A percentile compares a stretch with the other conserved stretches of the same genome.
Conservation (phyloP, 2,888 invertebrate species). For the Deladenus siricidicola region DNA sequence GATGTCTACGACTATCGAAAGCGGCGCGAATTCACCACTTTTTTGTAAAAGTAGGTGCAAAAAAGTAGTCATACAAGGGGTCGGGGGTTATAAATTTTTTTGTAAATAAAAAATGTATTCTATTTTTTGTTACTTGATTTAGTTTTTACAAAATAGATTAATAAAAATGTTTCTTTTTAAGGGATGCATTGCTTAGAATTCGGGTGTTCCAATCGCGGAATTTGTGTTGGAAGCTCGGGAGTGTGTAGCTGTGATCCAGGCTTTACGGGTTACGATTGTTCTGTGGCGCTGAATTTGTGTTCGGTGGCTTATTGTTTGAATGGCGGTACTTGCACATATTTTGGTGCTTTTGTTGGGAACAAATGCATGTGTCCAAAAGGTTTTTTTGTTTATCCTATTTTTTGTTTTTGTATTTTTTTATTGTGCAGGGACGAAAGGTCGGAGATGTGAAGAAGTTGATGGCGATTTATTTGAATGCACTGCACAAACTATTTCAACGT, state of each 20-base stretch:
- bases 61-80: background rate
- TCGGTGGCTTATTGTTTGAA: slow-evolving; percentile 24
- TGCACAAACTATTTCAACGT: background rate
- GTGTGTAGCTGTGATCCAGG: slow-evolving; percentile 19
- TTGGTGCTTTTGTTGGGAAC: slow-evolving; percentile 7
- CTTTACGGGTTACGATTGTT: slow-evolving; percentile 21
- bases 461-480: background rate
- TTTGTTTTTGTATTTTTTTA: too few relatives aligned
- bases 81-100: too few relatives aligned
- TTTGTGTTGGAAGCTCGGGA: slow-evolving; percentile 5
- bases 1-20: slow-evolving; percentile 11
- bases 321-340: slow-evolving; percentile 13
- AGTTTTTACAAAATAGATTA: too few relatives aligned
- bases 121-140: too few relatives aligned
- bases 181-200: background rate
- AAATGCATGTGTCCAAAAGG: slow-evolving; percentile 18
- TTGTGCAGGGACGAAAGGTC: too few relatives aligned
- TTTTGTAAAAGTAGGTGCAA: background rate
- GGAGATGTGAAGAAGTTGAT: background rate
- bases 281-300: slow-evolving; percentile 21
- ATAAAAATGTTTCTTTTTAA: too few relatives aligned
- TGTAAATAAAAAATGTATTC: too few relatives aligned
- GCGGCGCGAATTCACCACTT: background rate
- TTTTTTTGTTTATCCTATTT: too few relatives aligned
- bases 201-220: slow-evolving; percentile 19